Evolutionary conservation across 2,113 vertebrate species (phyloP).

Genomic region (Pterocles orientalis): DNA sequence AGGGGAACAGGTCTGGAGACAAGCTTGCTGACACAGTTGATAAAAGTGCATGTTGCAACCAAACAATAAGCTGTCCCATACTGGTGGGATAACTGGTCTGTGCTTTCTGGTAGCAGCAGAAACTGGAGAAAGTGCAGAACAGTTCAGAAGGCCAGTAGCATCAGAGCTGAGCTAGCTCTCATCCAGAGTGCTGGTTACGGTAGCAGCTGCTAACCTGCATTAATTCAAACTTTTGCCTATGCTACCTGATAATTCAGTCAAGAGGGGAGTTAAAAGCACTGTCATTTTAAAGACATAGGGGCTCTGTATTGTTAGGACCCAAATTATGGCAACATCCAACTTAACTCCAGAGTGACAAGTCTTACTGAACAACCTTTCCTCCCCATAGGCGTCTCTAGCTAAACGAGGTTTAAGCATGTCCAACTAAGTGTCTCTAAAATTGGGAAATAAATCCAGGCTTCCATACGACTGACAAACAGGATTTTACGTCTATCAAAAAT

Average conservation of each 20-base stretch:
- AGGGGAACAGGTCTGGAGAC: neutral
- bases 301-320: neutral
- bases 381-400: neutral
- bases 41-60: neutral
- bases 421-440: neutral
- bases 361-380: neutral
- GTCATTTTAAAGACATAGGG: neutral
- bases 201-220: neutral
- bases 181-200: neutral
- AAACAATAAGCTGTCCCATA: neutral
- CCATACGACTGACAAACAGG: neutral
- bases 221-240: neutral
- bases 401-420: neutral
- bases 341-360: neutral
- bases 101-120: neutral
- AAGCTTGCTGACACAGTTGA: neutral
- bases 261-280: neutral
- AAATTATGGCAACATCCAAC: neutral
- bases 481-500: neutral
- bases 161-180: neutral
- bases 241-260: neutral
- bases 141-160: neutral
- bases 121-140: neutral
- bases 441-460: neutral
- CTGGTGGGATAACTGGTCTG: neutral